Evolutionary conservation across 2,113 vertebrate species (phyloP).

Genomic region (Formicarius rufipectus): DNA sequence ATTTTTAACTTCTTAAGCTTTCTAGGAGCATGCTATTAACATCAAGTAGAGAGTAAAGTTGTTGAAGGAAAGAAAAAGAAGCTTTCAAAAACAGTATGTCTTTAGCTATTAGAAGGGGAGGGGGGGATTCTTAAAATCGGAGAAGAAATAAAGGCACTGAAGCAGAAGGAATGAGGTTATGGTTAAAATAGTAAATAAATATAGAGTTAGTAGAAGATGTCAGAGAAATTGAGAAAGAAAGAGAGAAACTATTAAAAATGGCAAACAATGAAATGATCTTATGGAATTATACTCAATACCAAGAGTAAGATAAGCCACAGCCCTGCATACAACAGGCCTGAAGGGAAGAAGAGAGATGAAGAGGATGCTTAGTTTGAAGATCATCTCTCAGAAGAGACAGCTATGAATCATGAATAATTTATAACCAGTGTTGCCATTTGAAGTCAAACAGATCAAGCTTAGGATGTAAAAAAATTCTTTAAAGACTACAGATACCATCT

Average conservation of each 20-base stretch:
- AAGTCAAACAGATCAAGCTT: slow-evolving; percentile 13
- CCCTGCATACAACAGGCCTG: not conserved
- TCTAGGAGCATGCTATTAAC: not conserved
- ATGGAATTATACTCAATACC: not conserved
- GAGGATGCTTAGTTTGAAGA: slow-evolving; percentile 5
- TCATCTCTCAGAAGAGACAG: not conserved
- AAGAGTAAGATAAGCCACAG: not conserved
- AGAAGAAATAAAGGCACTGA: not conserved
- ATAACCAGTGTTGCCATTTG: not conserved
- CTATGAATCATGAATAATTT: slow-evolving; percentile 26
- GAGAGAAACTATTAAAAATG: not conserved
- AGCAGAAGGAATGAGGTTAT: not conserved
- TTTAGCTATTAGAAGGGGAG: not conserved
- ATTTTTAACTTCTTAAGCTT: slow-evolving; percentile 1
- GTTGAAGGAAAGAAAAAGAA: not conserved
- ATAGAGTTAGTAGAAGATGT: not conserved
- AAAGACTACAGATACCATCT: not conserved
- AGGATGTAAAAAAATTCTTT: not conserved
- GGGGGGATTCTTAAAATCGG: not conserved
- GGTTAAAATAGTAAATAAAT: not conserved
- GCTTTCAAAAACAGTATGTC: not conserved
- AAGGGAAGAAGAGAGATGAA: not conserved
- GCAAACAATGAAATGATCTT: not conserved
- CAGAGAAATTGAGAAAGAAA: not conserved
- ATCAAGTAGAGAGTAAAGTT: not conserved